These are phyloP conservation scores for Apodemus sylvaticus DNA, from an alignment of 2,113 vertebrate species.

Conservation along the genomic window DNA sequence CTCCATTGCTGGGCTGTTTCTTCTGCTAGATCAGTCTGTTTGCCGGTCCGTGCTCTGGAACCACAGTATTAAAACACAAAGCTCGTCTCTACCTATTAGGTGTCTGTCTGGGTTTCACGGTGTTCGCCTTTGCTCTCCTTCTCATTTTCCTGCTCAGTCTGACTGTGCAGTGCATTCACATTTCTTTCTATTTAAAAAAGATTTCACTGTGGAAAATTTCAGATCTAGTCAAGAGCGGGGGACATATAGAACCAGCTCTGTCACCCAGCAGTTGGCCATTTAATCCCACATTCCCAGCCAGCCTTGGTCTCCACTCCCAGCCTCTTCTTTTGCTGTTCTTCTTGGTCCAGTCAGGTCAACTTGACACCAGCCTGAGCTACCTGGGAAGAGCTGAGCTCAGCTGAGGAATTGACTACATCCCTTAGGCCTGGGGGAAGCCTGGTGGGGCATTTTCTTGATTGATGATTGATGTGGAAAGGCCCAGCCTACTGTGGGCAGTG, in stretches of 20 bases:
- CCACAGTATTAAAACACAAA: neutral
- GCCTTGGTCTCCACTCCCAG: neutral
- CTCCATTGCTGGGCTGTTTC: neutral
- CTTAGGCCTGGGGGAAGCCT: neutral
- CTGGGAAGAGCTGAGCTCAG: neutral
- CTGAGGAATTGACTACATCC: neutral
- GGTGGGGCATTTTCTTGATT: neutral
- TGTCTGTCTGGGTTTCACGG: neutral
- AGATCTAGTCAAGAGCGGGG: neutral
- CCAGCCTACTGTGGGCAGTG: neutral
- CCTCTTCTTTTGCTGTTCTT: neutral
- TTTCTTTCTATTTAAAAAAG: neutral
- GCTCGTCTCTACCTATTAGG: neutral
- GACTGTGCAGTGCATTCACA: neutral
- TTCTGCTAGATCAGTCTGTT: neutral
- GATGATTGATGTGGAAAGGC: neutral
- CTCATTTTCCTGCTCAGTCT: neutral
- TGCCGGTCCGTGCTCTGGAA: neutral
- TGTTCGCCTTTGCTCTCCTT: neutral
- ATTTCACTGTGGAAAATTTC: neutral
- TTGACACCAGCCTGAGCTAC: neutral
- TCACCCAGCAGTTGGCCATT: neutral
- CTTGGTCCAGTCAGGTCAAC: neutral
- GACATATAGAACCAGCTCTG: neutral
- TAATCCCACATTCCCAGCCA: neutral